Conservation (phyloP, 2,888 invertebrate genomes). For the Romanomermis culicivorax region DNA sequence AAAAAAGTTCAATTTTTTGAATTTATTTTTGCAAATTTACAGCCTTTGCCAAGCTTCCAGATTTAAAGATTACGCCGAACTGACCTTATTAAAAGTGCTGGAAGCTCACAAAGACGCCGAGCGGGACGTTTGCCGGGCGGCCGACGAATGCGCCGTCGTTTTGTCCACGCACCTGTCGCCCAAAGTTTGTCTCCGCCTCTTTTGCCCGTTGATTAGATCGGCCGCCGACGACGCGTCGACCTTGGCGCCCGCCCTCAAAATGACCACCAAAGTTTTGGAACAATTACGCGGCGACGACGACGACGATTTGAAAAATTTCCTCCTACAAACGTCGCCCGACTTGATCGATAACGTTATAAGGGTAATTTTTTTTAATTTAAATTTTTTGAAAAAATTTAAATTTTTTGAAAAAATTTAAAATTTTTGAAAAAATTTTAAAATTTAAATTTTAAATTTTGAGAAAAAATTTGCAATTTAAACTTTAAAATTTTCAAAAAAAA, state of each 20-base stretch:
- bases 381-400: too few species aligned
- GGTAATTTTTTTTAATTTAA: too few species aligned
- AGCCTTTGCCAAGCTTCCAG: conserved; percentile 39
- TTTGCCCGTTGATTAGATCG: conserved; percentile 57
- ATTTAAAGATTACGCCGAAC: conserved; percentile 70
- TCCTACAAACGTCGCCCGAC: background rate
- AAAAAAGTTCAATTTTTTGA: too few species aligned
- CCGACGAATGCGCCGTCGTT: conserved; percentile 57
- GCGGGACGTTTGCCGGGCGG: conserved; percentile 51
- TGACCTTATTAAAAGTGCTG: conserved; percentile 66
- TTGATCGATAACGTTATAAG: too few species aligned
- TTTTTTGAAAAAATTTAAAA: too few species aligned
- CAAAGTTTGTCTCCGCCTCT: conserved; percentile 49
- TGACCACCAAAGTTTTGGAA: conserved; percentile 41
- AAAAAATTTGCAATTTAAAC: too few species aligned
- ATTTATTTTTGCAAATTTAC: conserved; percentile 7
- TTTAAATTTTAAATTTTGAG: too few species aligned
- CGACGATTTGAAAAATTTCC: background rate
- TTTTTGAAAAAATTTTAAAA: too few species aligned
- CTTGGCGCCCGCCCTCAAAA: conserved; percentile 73
- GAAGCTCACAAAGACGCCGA: conserved; percentile 50
- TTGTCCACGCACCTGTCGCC: conserved; percentile 60
- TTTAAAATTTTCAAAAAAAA: too few species aligned
- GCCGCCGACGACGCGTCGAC: conserved; percentile 62
- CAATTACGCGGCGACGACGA: background rate